Evolutionary conservation across 2,888 invertebrate species (phyloP).

Genomic region (Nebria salina): DNA sequence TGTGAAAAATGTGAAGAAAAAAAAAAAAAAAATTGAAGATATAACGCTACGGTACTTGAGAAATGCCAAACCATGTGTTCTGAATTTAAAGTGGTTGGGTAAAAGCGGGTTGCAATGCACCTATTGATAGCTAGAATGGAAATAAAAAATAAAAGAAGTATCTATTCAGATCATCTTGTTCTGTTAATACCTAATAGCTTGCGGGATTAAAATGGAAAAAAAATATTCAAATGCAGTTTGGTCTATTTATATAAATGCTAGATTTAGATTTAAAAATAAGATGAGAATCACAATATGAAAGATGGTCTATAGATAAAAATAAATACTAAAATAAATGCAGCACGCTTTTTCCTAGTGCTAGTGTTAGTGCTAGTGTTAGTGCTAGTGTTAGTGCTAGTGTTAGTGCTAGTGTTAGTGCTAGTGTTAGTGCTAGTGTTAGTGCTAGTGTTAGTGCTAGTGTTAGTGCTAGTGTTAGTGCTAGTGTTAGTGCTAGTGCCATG

Average conservation of each 20-base stretch:
- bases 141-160: neutral
- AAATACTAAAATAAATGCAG: too few species aligned
- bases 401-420: too few species aligned
- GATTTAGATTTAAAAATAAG: neutral
- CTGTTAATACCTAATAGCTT: neutral
- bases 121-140: neutral
- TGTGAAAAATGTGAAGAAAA: neutral
- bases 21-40: neutral
- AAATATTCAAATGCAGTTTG: neutral
- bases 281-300: too few species aligned
- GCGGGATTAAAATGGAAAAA: neutral
- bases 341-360: too few species aligned
- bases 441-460: too few species aligned
- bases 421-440: too few species aligned
- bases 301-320: too few species aligned
- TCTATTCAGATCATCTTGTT: neutral
- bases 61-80: constrained; percentile 1
- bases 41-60: neutral
- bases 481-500: too few species aligned
- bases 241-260: neutral
- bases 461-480: too few species aligned
- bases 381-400: too few species aligned
- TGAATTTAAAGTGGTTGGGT: neutral
- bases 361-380: too few species aligned
- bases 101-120: neutral